phyloP scores from a whole-genome alignment of 2,113 vertebrate species.

The Centrocercus urophasianus region DNA sequence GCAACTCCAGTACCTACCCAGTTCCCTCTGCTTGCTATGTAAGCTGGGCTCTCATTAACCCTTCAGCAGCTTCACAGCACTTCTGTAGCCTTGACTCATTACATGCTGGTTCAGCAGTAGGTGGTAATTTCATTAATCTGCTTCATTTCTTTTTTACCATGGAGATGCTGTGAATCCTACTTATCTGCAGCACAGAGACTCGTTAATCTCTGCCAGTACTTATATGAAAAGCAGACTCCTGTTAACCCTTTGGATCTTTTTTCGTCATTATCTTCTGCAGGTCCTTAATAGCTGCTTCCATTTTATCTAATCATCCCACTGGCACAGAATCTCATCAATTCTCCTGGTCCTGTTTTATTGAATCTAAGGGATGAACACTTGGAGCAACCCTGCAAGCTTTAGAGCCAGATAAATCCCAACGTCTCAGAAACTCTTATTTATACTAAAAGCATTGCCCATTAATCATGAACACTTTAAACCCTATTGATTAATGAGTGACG shows the following conservation, averaged over 20 bases:
- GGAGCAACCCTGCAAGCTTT: neutral
- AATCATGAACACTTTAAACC: conserved; percentile 30
- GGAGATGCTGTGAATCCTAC: neutral
- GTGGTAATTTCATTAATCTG: neutral
- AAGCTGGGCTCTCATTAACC: neutral
- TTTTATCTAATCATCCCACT: neutral
- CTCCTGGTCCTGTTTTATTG: neutral
- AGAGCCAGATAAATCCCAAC: conserved; percentile 18
- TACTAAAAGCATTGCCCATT: conserved; percentile 10
- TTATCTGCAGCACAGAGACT: neutral
- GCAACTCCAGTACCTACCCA: neutral
- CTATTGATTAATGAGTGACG: conserved; percentile 38
- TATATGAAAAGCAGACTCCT: neutral
- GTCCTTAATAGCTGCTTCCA: neutral
- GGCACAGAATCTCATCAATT: neutral
- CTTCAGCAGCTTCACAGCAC: neutral
- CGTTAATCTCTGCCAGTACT: neutral
- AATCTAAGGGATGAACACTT: conserved; percentile 15
- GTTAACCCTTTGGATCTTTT: conserved; percentile 28
- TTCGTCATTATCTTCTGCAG: neutral
- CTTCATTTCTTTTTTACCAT: neutral
- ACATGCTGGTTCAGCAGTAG: neutral
- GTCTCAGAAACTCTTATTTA: conserved; percentile 14
- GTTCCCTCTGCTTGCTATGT: neutral
- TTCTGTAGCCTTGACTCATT: neutral